Evolutionary conservation across 2,797 vertebrate genomes (phyloP).

Genomic region (Lates japonicus): DNA sequence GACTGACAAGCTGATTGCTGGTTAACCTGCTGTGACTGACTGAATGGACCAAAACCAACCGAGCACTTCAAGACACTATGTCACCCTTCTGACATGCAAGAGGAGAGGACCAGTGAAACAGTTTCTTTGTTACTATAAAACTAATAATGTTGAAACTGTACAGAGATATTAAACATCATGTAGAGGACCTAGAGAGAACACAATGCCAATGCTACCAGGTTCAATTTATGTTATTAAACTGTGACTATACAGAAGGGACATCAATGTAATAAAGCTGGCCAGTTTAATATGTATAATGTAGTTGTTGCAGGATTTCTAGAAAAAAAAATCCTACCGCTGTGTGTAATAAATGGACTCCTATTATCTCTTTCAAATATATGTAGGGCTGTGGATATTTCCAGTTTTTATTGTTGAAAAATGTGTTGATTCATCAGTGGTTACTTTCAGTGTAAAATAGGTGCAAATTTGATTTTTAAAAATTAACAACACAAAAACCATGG

Average conservation of each 20-base stretch:
- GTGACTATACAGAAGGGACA: slow-evolving; percentile 37
- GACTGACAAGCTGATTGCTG: slow-evolving; percentile 61
- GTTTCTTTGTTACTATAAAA: slow-evolving; percentile 23
- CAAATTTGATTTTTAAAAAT: neutral
- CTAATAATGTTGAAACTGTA: slow-evolving; percentile 37
- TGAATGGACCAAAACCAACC: slow-evolving; percentile 42
- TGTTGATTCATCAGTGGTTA: neutral
- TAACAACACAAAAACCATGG: neutral
- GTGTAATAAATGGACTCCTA: slow-evolving; percentile 18
- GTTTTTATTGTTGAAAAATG: neutral
- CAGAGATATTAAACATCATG: slow-evolving; percentile 2
- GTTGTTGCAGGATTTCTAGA: slow-evolving; percentile 25
- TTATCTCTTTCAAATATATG: neutral
- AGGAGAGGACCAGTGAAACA: neutral
- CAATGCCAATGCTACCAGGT: neutral
- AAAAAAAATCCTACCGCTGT: slow-evolving; percentile 7
- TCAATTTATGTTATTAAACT: slow-evolving; percentile 61
- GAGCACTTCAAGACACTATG: slow-evolving; percentile 12
- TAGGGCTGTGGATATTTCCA: neutral
- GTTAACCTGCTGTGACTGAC: slow-evolving; percentile 67
- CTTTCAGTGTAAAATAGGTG: neutral
- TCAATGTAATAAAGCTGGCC: slow-evolving; percentile 55
- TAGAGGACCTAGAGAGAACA: slow-evolving; percentile 5
- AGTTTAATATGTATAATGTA: slow-evolving; percentile 62
- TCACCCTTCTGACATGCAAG: slow-evolving; percentile 1